Percentiles rank a stretch among this genome's conserved stretches.
These are phyloP conservation scores for Heliconius ismenius DNA, from an alignment of 2,888 invertebrate species.

Conservation along the genomic window DNA sequence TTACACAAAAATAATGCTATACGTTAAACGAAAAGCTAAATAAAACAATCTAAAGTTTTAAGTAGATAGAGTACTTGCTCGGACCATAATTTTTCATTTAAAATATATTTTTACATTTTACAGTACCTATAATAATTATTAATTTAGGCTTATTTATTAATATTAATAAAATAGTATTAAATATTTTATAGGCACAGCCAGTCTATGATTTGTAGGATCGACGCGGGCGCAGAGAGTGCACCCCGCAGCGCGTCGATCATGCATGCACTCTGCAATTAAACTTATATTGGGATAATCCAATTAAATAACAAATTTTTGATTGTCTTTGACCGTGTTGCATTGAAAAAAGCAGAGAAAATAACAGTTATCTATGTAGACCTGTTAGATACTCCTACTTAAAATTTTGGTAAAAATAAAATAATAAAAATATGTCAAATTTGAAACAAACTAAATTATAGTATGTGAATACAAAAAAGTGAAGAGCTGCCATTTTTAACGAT, in stretches of 20 bases:
- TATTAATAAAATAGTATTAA: background rate
- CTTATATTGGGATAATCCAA: conserved; percentile 74
- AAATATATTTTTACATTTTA: too few relatives aligned
- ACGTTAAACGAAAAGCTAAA: background rate
- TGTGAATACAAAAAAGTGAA: too few relatives aligned
- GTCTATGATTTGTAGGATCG: conserved; percentile 55
- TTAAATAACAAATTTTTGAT: conserved; percentile 70
- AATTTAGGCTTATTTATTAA: background rate
- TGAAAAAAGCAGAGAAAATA: conserved; percentile 41
- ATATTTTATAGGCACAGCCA: conserved; percentile 48
- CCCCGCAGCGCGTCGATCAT: conserved; percentile 78
- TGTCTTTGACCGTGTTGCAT: conserved; percentile 57
- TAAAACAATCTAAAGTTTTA: background rate
- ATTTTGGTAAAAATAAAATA: too few relatives aligned
- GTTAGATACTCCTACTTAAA: too few relatives aligned
- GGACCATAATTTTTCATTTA: too few relatives aligned
- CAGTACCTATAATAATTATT: background rate
- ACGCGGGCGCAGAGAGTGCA: conserved; percentile 67
- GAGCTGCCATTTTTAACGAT: too few relatives aligned
- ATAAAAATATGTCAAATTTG: too few relatives aligned
- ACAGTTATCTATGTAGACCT: background rate
- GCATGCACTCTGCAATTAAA: conserved; percentile 70
- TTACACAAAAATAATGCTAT: background rate
- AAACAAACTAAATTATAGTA: too few relatives aligned
- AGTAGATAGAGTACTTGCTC: too few relatives aligned